A percentile compares a stretch with the other conserved stretches of the same genome.
These are phyloP conservation scores for Acanthurus lineatus DNA, from an alignment of 2,797 vertebrate genomes.

Conservation along the genomic window DNA sequence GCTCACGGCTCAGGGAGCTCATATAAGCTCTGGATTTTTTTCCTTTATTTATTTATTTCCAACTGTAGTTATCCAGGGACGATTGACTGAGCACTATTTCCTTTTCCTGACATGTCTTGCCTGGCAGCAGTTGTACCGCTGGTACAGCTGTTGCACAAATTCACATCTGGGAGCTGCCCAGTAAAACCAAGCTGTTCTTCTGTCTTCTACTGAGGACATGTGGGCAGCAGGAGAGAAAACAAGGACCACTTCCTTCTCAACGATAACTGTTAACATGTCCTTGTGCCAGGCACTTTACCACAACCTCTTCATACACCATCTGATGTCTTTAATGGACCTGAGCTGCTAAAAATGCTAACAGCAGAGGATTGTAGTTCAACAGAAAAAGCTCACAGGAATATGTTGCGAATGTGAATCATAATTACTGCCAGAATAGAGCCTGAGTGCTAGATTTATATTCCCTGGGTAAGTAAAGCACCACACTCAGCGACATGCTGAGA, in stretches of 20 bases:
- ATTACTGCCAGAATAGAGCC: constrained; percentile 20
- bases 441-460: constrained; percentile 35
- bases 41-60: constrained; percentile 30
- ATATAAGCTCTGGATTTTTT: neutral
- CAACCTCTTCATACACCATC: constrained; percentile 11
- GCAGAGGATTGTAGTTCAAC: neutral
- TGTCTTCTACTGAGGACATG: neutral
- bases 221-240: neutral
- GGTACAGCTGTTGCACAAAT: neutral
- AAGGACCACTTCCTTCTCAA: neutral
- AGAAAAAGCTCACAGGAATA: constrained; percentile 15
- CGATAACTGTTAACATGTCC: neutral
- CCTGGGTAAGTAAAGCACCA: constrained; percentile 2
- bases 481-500: constrained; percentile 25
- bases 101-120: constrained; percentile 9
- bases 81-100: constrained; percentile 12
- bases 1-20: neutral
- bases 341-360: constrained; percentile 20
- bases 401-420: constrained; percentile 20
- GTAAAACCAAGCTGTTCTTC: neutral
- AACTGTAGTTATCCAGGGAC: constrained; percentile 14
- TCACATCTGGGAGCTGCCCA: constrained; percentile 9
- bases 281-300: constrained; percentile 12
- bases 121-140: neutral
- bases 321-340: constrained; percentile 22